Conservation (phyloP, 2,888 invertebrate species). For the Steinernema hermaphroditum region DNA sequence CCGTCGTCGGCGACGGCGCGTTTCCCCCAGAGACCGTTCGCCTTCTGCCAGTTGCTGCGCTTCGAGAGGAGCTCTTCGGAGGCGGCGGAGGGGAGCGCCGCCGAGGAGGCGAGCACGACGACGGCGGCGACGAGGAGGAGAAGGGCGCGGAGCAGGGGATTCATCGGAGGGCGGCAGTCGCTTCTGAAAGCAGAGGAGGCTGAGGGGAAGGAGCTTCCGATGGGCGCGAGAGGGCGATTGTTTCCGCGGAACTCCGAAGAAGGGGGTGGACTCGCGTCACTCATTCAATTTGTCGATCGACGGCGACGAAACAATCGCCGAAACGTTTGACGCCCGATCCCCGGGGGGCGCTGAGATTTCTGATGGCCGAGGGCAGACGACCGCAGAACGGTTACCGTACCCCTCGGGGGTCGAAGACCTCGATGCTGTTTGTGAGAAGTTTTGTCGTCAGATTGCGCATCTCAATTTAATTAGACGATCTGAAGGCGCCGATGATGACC, state of each 20-base stretch:
- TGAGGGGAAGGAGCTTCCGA: neutral
- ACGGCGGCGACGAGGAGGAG: neutral
- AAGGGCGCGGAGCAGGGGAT: neutral
- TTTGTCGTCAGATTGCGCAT: slow-evolving; percentile 4
- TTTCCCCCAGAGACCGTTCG: slow-evolving; percentile 19
- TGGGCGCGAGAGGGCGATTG: too few species aligned
- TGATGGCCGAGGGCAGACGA: neutral
- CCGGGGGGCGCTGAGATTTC: neutral
- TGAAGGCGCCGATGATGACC: neutral
- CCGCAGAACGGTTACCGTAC: neutral
- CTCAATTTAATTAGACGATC: slow-evolving; percentile 3
- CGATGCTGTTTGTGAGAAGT: neutral
- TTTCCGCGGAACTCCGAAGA: too few species aligned
- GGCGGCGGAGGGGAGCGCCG: neutral
- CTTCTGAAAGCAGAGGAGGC: neutral
- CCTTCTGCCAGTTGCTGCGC: slow-evolving; percentile 15
- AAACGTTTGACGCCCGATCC: neutral
- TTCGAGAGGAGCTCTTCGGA: neutral
- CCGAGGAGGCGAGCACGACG: neutral
- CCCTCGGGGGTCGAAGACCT: neutral
- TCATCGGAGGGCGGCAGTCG: slow-evolving; percentile 12
- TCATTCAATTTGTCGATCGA: neutral
- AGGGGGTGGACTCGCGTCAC: neutral
- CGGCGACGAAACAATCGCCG: slow-evolving; percentile 8
- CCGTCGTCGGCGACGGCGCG: neutral